phyloP scores from a whole-genome alignment of 2,888 invertebrate genomes.

The Nemotelus pantherinus region DNA sequence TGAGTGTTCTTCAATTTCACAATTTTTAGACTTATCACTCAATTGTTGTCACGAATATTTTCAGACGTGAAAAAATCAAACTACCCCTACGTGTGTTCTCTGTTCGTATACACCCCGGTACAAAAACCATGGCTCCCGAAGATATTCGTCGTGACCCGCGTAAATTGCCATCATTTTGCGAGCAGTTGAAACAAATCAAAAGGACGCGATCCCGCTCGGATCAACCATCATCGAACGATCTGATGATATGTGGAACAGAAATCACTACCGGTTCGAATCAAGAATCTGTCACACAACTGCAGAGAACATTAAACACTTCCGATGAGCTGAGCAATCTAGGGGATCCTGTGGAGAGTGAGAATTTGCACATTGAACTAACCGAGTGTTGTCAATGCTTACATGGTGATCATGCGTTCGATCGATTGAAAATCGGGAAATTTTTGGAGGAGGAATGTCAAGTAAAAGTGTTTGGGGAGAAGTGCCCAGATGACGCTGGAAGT shows the following conservation, averaged over 20 bases:
- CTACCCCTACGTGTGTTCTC: constrained; percentile 46
- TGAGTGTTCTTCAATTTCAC: neutral
- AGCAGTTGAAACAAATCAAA: constrained; percentile 47
- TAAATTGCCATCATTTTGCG: constrained; percentile 48
- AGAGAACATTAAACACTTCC: too few relatives aligned
- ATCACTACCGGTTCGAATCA: neutral
- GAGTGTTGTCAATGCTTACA: constrained; percentile 50
- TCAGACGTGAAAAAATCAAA: constrained; percentile 42
- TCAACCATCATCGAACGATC: constrained; percentile 14
- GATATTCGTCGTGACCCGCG: constrained; percentile 47
- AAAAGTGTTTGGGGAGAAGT: constrained; percentile 4
- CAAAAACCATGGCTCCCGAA: constrained; percentile 47
- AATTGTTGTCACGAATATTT: constrained; percentile 3
- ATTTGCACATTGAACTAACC: constrained; percentile 48
- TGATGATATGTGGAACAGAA: constrained; percentile 47
- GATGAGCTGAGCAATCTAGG: too few relatives aligned
- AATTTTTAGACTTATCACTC: neutral
- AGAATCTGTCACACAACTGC: too few relatives aligned
- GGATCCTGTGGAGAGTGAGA: neutral
- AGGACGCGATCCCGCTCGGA: constrained; percentile 4
- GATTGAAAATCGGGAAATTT: constrained; percentile 29
- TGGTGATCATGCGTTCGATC: constrained; percentile 34
- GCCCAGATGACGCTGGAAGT: neutral
- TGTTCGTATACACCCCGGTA: constrained; percentile 47
- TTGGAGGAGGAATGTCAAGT: constrained; percentile 37